A percentile compares a stretch with the other conserved stretches of the same genome.
Evolutionary conservation across 2,113 vertebrate genomes (phyloP).

Genomic region (Ornithorhynchus anatinus): DNA sequence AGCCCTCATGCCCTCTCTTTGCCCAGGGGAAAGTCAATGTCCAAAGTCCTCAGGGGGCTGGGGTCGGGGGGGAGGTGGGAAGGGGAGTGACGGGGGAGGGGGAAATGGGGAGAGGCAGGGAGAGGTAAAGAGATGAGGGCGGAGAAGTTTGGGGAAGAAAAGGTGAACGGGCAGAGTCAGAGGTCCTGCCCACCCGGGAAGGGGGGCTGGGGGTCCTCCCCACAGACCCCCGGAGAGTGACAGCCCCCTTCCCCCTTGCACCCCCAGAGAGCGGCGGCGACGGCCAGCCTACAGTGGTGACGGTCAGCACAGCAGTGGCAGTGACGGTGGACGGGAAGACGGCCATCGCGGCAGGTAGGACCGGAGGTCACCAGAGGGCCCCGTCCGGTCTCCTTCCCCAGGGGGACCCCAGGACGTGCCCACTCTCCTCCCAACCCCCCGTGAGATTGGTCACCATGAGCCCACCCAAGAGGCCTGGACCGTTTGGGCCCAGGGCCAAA

Average conservation of each 20-base stretch:
- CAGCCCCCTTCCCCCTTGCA: slow-evolving; percentile 11
- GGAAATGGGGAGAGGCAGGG: neutral
- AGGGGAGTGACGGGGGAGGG: neutral
- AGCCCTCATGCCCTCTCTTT: too few species aligned
- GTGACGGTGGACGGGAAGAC: slow-evolving; percentile 86
- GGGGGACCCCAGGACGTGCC: too few species aligned
- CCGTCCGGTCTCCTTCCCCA: too few species aligned
- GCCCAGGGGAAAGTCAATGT: too few species aligned
- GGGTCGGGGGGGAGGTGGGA: neutral
- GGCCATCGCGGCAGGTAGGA: slow-evolving; percentile 93
- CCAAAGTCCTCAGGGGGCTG: rapidly evolving
- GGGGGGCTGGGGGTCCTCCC: neutral
- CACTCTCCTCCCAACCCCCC: too few species aligned
- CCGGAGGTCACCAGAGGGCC: too few species aligned
- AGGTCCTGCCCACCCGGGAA: too few species aligned
- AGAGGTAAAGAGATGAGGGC: rapidly evolving
- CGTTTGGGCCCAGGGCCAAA: too few species aligned
- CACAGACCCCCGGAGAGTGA: neutral
- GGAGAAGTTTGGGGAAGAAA: neutral
- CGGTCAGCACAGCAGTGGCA: slow-evolving; percentile 82
- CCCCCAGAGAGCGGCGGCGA: slow-evolving; percentile 66
- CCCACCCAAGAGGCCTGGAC: too few species aligned
- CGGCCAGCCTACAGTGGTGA: slow-evolving; percentile 68
- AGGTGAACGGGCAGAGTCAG: too few species aligned
- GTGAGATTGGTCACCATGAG: too few species aligned